Evolutionary conservation across 2,113 vertebrate genomes (phyloP).

Genomic region (Nothoprocta perdicaria): DNA sequence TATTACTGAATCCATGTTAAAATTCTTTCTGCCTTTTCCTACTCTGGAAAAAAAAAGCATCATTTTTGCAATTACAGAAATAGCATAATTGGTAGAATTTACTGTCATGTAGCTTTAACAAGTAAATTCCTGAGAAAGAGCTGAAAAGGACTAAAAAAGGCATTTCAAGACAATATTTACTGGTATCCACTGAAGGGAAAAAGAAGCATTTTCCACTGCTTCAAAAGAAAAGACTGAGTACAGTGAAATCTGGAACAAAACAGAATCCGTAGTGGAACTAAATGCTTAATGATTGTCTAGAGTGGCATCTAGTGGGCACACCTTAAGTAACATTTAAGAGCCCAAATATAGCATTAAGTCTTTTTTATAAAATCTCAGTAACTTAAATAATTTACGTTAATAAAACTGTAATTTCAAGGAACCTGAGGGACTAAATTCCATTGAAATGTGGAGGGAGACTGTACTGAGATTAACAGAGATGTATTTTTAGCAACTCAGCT

Average conservation of each 20-base stretch:
- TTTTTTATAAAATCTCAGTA: not conserved
- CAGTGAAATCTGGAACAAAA: not conserved
- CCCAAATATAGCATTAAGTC: not conserved
- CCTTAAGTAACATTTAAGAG: not conserved
- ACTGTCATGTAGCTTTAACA: not conserved
- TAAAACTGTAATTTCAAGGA: not conserved
- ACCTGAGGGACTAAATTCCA: not conserved
- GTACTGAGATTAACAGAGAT: not conserved
- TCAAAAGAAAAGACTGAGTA: not conserved
- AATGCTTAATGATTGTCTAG: not conserved
- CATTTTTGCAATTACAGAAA: not conserved
- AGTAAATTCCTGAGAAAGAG: not conserved
- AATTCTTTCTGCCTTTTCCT: not conserved
- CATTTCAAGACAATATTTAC: not conserved
- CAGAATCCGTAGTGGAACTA: not conserved
- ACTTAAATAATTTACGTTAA: not conserved
- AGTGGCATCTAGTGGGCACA: conserved; percentile 36
- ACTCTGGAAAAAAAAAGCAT: not conserved
- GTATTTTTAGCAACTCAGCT: not conserved
- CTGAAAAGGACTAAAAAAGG: not conserved
- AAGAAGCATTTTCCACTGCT: not conserved
- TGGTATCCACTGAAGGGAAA: not conserved
- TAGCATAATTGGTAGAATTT: not conserved
- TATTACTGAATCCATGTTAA: not conserved
- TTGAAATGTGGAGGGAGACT: not conserved